Evolutionary conservation across 2,113 vertebrate species (phyloP).

Genomic region (Chaetura pelagica): DNA sequence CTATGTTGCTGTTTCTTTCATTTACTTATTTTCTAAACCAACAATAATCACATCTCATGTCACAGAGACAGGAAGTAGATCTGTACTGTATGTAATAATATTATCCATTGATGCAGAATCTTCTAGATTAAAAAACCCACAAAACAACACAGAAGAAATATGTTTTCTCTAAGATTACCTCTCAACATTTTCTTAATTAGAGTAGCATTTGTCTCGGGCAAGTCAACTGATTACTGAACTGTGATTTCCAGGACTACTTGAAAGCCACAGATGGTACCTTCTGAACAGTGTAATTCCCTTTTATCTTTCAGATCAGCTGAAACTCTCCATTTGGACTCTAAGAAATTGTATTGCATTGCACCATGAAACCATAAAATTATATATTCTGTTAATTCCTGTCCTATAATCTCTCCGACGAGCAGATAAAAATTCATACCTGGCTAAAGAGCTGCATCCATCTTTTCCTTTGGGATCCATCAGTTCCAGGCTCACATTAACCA

Average conservation of each 20-base stretch:
- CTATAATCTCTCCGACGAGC: not conserved
- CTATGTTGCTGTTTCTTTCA: not conserved
- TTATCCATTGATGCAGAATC: not conserved
- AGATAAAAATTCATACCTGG: constrained; percentile 48
- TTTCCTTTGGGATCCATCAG: constrained; percentile 83
- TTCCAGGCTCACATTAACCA: constrained; percentile 97
- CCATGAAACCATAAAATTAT: not conserved
- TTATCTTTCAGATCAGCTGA: not conserved
- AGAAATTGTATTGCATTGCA: not conserved
- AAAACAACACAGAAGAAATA: not conserved
- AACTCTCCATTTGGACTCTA: not conserved
- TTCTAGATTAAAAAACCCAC: not conserved
- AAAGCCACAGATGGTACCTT: not conserved
- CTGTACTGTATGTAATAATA: not conserved
- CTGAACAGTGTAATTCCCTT: not conserved
- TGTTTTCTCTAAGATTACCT: not conserved
- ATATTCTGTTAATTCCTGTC: not conserved
- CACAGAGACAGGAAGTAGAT: not conserved
- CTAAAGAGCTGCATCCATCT: constrained; percentile 82
- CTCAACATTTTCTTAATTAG: not conserved
- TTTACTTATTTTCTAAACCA: not conserved
- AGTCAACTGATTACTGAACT: not conserved
- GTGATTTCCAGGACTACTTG: not conserved
- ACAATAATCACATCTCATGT: not conserved
- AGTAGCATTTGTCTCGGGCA: not conserved